Percentiles rank a stretch among this genome's conserved stretches.
Conservation (phyloP, 2,797 vertebrate species). For the Micromesistius poutassou region DNA sequence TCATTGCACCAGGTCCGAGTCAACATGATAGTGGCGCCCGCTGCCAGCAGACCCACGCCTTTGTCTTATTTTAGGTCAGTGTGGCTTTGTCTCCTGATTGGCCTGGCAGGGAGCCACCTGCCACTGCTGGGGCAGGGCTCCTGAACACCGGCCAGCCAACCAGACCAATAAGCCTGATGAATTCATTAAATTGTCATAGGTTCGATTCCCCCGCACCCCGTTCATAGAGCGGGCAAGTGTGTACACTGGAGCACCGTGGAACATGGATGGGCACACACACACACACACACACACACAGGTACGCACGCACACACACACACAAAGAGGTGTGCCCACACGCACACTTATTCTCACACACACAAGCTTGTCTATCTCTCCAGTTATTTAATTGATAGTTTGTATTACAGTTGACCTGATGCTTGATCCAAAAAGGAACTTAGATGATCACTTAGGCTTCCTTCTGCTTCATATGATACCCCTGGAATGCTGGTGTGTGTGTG, state of each 20-base stretch:
- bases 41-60: background rate
- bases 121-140: background rate
- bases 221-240: background rate
- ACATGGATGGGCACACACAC: conserved; percentile 5
- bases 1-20: background rate
- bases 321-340: background rate
- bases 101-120: background rate
- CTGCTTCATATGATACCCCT: conserved; percentile 37
- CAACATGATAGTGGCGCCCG: background rate
- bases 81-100: background rate
- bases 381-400: conserved; percentile 48
- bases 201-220: background rate
- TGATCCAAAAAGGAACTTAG: conserved; percentile 47
- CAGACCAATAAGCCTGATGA: conserved; percentile 3
- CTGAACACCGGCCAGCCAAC: background rate
- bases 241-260: background rate
- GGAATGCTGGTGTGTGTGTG: background rate
- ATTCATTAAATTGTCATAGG: conserved; percentile 5
- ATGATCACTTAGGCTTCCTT: conserved; percentile 44
- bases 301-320: background rate
- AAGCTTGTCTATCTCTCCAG: conserved; percentile 31
- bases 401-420: conserved; percentile 41
- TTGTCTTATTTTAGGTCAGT: conserved; percentile 1
- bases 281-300: too few relatives aligned
- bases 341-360: conserved; percentile 4